phyloP scores from a whole-genome alignment of 2,113 vertebrate species.

The Hepsetus odoe region DNA sequence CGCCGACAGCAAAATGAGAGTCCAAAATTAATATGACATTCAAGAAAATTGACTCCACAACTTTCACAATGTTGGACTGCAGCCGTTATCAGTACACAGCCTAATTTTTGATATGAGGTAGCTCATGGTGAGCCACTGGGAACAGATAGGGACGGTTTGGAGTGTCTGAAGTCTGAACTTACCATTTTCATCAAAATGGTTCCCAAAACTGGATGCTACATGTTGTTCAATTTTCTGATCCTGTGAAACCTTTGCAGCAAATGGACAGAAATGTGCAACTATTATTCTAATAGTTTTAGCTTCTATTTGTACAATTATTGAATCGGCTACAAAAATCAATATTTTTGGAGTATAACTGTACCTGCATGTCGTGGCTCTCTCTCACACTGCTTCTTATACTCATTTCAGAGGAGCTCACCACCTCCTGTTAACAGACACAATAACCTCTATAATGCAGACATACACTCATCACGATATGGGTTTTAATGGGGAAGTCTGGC shows the following conservation, averaged over 20 bases:
- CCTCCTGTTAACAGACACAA: slow-evolving; percentile 74
- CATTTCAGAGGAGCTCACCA: slow-evolving; percentile 76
- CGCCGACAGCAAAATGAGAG: no score
- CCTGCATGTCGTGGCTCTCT: slow-evolving; percentile 59
- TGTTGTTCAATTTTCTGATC: slow-evolving; percentile 70
- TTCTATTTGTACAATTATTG: no score
- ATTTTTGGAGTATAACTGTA: no score
- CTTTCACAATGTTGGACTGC: background rate
- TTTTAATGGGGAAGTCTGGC: no score
- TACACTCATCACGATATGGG: background rate
- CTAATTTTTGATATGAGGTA: no score
- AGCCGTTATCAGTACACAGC: background rate
- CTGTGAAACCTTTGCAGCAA: slow-evolving; percentile 63
- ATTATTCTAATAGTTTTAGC: no score
- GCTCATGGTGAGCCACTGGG: no score
- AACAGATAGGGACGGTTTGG: background rate
- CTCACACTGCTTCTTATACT: slow-evolving; percentile 71
- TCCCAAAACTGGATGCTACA: slow-evolving; percentile 66
- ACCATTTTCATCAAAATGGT: slow-evolving; percentile 78
- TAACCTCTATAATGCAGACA: background rate
- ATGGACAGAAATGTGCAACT: background rate
- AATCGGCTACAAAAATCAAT: no score
- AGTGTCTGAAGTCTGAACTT: background rate
- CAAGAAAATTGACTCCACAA: background rate
- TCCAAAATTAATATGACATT: background rate